These are phyloP conservation scores for Eucera pruinosa DNA, from an alignment of 2,888 invertebrate species.

Conservation along the genomic window DNA sequence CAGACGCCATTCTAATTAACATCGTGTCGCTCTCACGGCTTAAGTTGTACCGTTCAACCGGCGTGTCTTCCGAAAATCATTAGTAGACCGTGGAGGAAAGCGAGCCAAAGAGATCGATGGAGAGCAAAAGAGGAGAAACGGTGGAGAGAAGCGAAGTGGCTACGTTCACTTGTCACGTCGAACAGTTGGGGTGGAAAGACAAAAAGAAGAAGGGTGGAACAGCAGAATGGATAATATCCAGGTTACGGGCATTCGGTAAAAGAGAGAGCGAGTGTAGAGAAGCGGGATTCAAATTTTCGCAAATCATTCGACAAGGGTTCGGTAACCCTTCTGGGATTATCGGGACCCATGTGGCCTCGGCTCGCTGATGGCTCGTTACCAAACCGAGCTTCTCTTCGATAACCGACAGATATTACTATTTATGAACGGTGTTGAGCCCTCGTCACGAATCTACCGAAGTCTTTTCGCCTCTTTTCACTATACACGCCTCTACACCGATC, in stretches of 20 bases:
- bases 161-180: conserved; percentile 41
- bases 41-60: conserved; percentile 61
- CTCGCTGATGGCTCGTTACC: conserved; percentile 83
- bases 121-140: conserved; percentile 21
- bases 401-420: conserved; percentile 83
- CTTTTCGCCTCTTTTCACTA: conserved; percentile 50
- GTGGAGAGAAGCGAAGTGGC: conserved; percentile 19
- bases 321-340: conserved; percentile 81
- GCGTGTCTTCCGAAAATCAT: conserved; percentile 77
- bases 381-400: conserved; percentile 77
- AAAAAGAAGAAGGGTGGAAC: conserved; percentile 33
- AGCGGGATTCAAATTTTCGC: conserved; percentile 80
- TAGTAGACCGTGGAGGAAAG: conserved; percentile 59
- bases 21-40: conserved; percentile 80
- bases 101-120: conserved; percentile 9
- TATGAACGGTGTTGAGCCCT: conserved; percentile 76
- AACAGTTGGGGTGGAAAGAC: conserved; percentile 47
- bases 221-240: conserved; percentile 42
- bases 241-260: conserved; percentile 19
- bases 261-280: conserved; percentile 25
- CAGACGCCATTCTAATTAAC: conserved; percentile 83
- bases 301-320: conserved; percentile 75
- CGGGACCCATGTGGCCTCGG: conserved; percentile 81
- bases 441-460: conserved; percentile 59
- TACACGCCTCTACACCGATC: conserved; percentile 26